Base-by-base conservation (phyloP, 2,113 vertebrate genomes). In the Candoia aspera region DNA sequence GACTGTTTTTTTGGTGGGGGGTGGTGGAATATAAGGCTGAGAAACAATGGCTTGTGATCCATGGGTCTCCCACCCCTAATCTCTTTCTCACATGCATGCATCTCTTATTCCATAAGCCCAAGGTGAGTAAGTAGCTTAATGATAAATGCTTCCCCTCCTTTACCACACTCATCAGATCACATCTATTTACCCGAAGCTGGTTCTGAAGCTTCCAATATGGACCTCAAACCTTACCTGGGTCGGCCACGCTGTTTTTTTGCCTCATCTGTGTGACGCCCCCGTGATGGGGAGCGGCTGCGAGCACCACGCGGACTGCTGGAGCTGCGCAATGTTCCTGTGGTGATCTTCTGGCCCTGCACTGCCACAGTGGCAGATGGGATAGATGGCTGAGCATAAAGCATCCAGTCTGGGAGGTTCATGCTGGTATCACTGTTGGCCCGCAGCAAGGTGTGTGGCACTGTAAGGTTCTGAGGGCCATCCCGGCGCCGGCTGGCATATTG, bases 351-450 rank as follows among this genome's bases (percentile, higher is more conserved):
- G 6, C 98, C 97, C 97, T 98, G 97, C 59, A 96, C 95, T n/a
- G 96, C 90, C 64, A 94, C 96, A 0, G 98, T 93, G 23, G 98
- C 93, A 0, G 96, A 93, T 0, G 98, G 94, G 55, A 95, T 84
- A 46, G 96, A 96, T 0, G 96, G 95, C 37, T 98, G 98, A 3
- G 98, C 97, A 90, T 98, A 97, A 8, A 98, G 98, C 97, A 99
- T 98, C 98, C 98, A 99, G 10, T 99, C 98, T 0, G 98, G 98
- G 59, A 99, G 96, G 54, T 98, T 98, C 98, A 98, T 98, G 97
- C 98, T 98, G 96, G 98, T 99, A 94, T 99, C 98, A 0, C 98
- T 99, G 98, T 99, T 99, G 96, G 98, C 98, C 0, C 98, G 97
- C 8, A 99, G 97, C 94, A 99, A 98, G 17, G 98, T 97, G 0